phyloP scores from a whole-genome alignment of 2,888 invertebrate genomes.

The Hipparchia sbordonii region DNA sequence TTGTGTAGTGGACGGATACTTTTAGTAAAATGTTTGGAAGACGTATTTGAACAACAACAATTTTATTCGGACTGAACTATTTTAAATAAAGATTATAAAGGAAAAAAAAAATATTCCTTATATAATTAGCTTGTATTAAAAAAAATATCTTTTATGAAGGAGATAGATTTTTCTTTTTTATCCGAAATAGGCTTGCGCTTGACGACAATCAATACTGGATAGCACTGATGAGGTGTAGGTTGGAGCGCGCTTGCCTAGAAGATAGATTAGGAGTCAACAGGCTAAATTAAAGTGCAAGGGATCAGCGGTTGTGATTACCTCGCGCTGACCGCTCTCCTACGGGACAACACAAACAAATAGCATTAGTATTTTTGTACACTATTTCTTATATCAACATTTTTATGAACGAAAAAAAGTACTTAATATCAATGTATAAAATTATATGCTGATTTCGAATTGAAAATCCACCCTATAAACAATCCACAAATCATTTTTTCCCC shows the following conservation, averaged over 20 bases:
- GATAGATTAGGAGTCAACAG: conserved; percentile 50
- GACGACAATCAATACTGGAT: no score
- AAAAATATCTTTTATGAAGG: neutral
- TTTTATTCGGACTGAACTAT: neutral
- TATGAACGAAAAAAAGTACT: neutral
- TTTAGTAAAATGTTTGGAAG: neutral
- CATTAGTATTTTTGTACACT: conserved; percentile 56
- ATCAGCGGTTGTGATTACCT: conserved; percentile 83
- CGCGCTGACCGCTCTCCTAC: conserved; percentile 88
- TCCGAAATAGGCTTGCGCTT: no score
- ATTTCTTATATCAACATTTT: neutral
- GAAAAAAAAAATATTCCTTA: neutral
- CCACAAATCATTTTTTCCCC: no score
- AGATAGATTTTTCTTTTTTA: no score
- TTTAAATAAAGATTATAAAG: no score
- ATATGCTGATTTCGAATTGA: no score
- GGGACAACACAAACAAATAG: conserved; percentile 77
- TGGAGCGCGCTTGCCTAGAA: no score
- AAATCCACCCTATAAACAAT: no score
- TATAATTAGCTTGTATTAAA: neutral
- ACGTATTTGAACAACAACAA: neutral
- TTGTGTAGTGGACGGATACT: neutral
- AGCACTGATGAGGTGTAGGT: no score
- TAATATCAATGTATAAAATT: no score
- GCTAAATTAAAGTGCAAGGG: conserved; percentile 67